Evolutionary conservation across 2,797 vertebrate species (phyloP).

Genomic region (Smutsia gigantea): DNA sequence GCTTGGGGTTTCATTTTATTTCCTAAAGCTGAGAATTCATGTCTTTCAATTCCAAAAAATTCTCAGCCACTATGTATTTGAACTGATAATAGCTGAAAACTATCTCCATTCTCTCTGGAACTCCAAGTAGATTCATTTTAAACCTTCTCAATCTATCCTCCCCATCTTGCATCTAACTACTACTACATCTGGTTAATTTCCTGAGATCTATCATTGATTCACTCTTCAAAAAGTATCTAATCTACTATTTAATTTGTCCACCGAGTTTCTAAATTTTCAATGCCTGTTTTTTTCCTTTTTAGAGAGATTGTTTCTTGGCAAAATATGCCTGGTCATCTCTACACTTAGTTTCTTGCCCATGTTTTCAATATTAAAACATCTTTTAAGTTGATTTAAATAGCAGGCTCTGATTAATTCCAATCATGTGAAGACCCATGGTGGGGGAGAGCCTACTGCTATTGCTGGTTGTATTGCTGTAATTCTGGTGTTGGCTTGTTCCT

Average conservation of each 20-base stretch:
- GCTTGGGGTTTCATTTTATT: background rate
- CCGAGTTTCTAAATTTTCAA: background rate
- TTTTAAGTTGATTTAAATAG: background rate
- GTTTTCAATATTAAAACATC: background rate
- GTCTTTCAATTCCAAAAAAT: slow-evolving; percentile 31
- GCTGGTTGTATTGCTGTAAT: background rate
- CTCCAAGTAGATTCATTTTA: background rate
- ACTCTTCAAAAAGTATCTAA: slow-evolving; percentile 8
- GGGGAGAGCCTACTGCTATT: background rate
- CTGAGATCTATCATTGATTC: background rate
- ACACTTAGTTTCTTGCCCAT: background rate
- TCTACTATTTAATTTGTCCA: background rate
- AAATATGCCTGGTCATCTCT: slow-evolving; percentile 11
- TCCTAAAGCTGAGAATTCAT: slow-evolving; percentile 11
- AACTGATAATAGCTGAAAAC: background rate
- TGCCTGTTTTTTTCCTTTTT: background rate
- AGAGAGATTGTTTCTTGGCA: background rate
- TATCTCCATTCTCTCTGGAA: background rate
- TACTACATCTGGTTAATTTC: background rate
- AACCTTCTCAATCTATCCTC: background rate
- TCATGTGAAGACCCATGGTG: background rate
- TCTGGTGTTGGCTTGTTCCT: background rate
- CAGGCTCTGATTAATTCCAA: background rate
- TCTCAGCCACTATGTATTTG: background rate
- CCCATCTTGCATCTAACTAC: background rate